A percentile compares a stretch with the other conserved stretches of the same genome.
phyloP scores from a whole-genome alignment of 1,140 invertebrate species.

The Solenopsis invicta region DNA sequence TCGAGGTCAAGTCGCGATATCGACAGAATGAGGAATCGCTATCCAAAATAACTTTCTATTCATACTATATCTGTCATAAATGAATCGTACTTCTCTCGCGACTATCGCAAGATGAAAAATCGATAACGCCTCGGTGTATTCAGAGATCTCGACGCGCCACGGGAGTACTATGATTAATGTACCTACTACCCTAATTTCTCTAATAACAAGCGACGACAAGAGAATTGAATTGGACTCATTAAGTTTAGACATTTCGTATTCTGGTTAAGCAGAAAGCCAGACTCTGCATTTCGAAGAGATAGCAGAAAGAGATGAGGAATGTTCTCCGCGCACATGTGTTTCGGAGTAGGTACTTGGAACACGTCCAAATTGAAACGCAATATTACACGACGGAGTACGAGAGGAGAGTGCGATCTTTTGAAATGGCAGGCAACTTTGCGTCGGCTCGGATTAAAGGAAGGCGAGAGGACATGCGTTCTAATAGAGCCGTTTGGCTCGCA shows the following conservation, averaged over 20 bases:
- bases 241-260: background rate
- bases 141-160: background rate
- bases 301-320: constrained; percentile 59
- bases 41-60: background rate
- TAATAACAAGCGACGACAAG: background rate
- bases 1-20: background rate
- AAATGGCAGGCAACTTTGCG: constrained; percentile 57
- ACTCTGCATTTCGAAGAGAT: background rate
- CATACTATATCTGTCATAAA: background rate
- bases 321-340: constrained; percentile 34
- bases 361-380: constrained; percentile 76
- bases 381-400: constrained; percentile 67
- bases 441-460: constrained; percentile 22
- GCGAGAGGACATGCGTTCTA: constrained; percentile 1
- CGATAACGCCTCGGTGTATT: background rate
- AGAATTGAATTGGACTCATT: background rate
- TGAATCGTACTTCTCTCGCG: background rate
- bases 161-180: background rate
- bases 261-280: background rate
- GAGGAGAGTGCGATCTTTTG: constrained; percentile 18
- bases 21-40: background rate
- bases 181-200: background rate
- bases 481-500: constrained; percentile 79
- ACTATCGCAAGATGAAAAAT: constrained; percentile 19
- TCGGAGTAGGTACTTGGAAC: constrained; percentile 70